Conservation (phyloP, 1,140 invertebrate genomes). For the Drosophila serrata region DNA sequence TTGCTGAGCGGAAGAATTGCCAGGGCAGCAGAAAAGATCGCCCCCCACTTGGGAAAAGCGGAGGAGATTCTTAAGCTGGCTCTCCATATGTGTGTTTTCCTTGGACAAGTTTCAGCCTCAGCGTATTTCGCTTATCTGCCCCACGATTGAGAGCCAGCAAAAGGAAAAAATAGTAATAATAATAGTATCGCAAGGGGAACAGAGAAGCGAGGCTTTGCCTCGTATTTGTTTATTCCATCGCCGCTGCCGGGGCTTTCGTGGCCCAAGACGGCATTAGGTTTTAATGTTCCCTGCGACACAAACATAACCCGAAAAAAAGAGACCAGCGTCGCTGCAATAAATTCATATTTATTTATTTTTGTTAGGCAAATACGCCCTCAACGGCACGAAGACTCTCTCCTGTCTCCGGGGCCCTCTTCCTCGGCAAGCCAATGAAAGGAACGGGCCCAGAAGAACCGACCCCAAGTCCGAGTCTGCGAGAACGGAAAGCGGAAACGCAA, state of each 20-base stretch:
- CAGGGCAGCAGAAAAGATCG: conserved; percentile 66
- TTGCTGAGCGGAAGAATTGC: conserved; percentile 56
- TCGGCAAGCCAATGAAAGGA: conserved; percentile 62
- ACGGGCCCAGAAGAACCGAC: conserved; percentile 31
- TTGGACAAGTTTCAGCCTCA: conserved; percentile 26
- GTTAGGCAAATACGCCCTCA: conserved; percentile 82
- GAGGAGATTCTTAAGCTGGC: conserved; percentile 14
- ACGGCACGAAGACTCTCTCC: conserved; percentile 44
- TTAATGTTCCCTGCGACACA: conserved; percentile 65
- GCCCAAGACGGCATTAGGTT: conserved; percentile 64
- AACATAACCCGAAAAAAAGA: conserved; percentile 29
- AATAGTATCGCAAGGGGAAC: conserved; percentile 31
- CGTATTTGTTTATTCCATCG: conserved; percentile 74
- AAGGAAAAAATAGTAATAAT: conserved; percentile 27
- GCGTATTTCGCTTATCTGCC: conserved; percentile 66
- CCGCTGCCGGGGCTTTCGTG: conserved; percentile 32
- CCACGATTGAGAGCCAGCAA: conserved; percentile 20
- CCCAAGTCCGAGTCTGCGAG: conserved; percentile 46
- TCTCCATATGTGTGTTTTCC: conserved; percentile 20
- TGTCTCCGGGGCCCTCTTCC: conserved; percentile 28
- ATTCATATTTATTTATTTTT: conserved; percentile 84
- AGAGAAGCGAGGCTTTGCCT: conserved; percentile 24
- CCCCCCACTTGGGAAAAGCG: conserved; percentile 23
- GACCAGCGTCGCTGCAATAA: conserved; percentile 67
- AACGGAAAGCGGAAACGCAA: conserved; percentile 80